Conservation (phyloP, 2,113 vertebrate species). For the Toxostoma redivivum region DNA sequence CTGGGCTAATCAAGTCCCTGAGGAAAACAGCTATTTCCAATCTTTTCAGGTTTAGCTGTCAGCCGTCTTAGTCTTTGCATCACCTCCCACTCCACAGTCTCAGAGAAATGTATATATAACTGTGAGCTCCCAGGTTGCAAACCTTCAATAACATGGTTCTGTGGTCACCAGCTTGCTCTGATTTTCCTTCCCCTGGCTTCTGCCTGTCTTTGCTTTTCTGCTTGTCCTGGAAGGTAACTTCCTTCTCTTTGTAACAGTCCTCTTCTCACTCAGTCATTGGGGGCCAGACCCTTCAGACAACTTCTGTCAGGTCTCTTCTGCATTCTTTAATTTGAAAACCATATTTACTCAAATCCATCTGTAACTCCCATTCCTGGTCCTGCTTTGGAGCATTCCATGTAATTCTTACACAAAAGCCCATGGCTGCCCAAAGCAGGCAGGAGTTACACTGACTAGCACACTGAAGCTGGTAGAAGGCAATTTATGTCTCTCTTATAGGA, state of each 20-base stretch:
- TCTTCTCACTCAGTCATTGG: neutral
- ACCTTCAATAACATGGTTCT: neutral
- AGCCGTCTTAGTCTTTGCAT: neutral
- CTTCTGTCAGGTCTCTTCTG: neutral
- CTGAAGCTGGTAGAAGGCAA: neutral
- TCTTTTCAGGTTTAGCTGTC: neutral
- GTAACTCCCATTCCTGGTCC: neutral
- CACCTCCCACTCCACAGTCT: neutral
- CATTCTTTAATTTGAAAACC: neutral
- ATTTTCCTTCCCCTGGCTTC: neutral
- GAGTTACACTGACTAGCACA: neutral
- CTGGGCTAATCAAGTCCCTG: neutral
- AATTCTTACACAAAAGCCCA: neutral
- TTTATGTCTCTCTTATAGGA: neutral
- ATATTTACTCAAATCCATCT: rapidly evolving
- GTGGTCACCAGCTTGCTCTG: neutral
- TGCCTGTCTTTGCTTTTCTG: neutral
- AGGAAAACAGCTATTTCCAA: conserved; percentile 1
- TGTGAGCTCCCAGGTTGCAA: neutral
- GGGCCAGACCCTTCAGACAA: neutral
- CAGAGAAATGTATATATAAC: neutral
- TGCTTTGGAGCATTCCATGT: neutral
- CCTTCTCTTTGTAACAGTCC: neutral
- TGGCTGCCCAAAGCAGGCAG: neutral
- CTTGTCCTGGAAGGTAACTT: neutral